Conservation (phyloP, 2,113 vertebrate species). For the Australoheros scitulus region DNA sequence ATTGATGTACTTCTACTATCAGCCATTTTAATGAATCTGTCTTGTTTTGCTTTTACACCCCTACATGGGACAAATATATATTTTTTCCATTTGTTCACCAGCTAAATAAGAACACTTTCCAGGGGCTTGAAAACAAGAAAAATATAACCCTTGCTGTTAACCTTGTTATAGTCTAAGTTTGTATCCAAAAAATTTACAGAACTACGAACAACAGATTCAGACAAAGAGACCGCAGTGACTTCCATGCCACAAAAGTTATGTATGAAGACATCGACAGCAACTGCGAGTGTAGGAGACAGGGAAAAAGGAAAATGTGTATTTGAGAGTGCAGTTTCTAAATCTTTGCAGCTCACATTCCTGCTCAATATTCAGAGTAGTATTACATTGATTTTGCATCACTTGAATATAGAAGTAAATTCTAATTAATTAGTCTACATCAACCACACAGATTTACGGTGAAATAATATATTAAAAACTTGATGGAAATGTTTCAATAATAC, state of each 20-base stretch:
- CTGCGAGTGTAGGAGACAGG: background rate
- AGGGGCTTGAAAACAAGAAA: slow-evolving; percentile 8
- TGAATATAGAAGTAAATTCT: slow-evolving; percentile 32
- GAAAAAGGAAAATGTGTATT: background rate
- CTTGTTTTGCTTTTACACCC: slow-evolving; percentile 32
- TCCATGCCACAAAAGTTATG: background rate
- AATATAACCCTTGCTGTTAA: background rate
- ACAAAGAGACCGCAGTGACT: slow-evolving; percentile 13
- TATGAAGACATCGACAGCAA: background rate
- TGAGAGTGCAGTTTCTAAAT: slow-evolving; percentile 8
- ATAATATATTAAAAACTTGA: slow-evolving; percentile 60
- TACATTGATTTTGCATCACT: slow-evolving; percentile 69
- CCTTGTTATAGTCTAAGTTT: background rate
- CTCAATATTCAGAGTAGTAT: slow-evolving; percentile 50
- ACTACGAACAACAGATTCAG: background rate
- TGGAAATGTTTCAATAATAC: slow-evolving; percentile 60
- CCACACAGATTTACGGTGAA: slow-evolving; percentile 51
- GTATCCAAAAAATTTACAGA: slow-evolving; percentile 4
- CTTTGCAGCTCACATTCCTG: slow-evolving; percentile 24
- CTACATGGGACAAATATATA: background rate
- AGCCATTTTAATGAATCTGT: slow-evolving; percentile 48
- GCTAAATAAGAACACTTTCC: slow-evolving; percentile 10
- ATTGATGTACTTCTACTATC: slow-evolving; percentile 39
- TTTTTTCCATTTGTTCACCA: slow-evolving; percentile 33
- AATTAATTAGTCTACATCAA: slow-evolving; percentile 52